Base-by-base conservation (phyloP, 2,888 invertebrate genomes). In the Panorpa germanica region DNA sequence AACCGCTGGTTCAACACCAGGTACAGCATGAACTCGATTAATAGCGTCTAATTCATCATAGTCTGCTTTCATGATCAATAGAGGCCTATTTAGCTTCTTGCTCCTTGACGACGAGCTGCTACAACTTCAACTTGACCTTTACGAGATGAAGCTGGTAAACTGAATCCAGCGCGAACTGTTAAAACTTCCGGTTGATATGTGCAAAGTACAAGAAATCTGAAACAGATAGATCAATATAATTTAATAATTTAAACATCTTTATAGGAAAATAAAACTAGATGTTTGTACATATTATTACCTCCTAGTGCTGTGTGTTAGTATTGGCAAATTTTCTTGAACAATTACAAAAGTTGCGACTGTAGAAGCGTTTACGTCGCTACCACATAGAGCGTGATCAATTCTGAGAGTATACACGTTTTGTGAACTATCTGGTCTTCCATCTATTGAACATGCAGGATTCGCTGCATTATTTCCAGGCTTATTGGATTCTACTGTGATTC, bases 141-240 rank as follows among this genome's bases (percentile, higher is more conserved):
- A n/a, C n/a, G n/a, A n/a, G n/a, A n/a, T n/a, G n/a, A n/a, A n/a
- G 63, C 61, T 2, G 69, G 69, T 35, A 69, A 45, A 42, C 65
- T 67, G 42, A 69, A 63, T 40, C 74, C 74, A 10, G 76, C 74
- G 41, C 73, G 57, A 4, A 76, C 73, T 1, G 74, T 74, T 40
- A 75, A 53, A 2, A 74, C 73, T 47, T 75, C 74, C 3, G 75
- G 74, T 42, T 74, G 70, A 46, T 73, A 74, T 3, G 71, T 69
- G 45, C 75, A 76, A 4, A 75, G 57, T 4, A 76, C 74, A 36
- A 76, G 50, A 45, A 75, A 76, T 35, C 74, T 61, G 46, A 19
- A 32, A 31, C 16, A 11, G 12, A 21, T n/a, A n/a, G n/a, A n/a
- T n/a, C n/a, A n/a, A n/a, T n/a, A n/a, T n/a, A 20, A 20, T 20